Evolutionary conservation across 2,888 invertebrate genomes (phyloP).

Genomic region (Leptarthrus brevirostris): DNA sequence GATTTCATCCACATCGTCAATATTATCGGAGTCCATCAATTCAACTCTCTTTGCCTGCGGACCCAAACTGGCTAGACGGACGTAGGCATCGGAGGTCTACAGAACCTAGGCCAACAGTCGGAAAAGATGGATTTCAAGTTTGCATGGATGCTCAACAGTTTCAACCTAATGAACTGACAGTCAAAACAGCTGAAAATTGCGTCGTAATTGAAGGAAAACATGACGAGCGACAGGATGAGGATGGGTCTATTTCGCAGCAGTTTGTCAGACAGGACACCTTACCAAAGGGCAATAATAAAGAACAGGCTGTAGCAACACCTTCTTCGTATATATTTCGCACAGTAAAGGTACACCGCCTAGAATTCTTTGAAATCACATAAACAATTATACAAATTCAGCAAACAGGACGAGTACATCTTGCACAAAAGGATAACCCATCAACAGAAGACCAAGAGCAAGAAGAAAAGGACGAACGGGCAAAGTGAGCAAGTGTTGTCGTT

Average conservation of each 20-base stretch:
- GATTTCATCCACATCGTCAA: constrained; percentile 66
- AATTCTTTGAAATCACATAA: too few species aligned
- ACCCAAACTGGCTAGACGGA: constrained; percentile 64
- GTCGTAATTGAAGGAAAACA: constrained; percentile 83
- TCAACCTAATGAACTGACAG: constrained; percentile 80
- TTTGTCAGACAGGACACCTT: constrained; percentile 80
- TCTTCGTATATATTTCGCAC: constrained; percentile 81
- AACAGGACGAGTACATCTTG: constrained; percentile 71
- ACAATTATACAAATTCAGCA: constrained; percentile 72
- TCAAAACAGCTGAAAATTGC: constrained; percentile 79
- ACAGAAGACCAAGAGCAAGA: constrained; percentile 13
- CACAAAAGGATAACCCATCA: constrained; percentile 67
- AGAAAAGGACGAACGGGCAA: constrained; percentile 10
- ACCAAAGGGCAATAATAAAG: constrained; percentile 80
- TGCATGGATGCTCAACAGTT: constrained; percentile 83
- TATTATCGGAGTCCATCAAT: constrained; percentile 65
- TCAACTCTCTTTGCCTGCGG: constrained; percentile 64
- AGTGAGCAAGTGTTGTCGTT: neutral
- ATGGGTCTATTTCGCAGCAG: constrained; percentile 80
- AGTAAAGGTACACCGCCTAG: constrained; percentile 75
- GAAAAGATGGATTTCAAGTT: too few species aligned
- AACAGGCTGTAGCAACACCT: constrained; percentile 77
- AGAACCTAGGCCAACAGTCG: neutral
- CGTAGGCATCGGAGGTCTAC: constrained; percentile 50
- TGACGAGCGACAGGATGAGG: constrained; percentile 80